phyloP scores from a whole-genome alignment of 1,140 invertebrate species.

The Solen grandis region DNA sequence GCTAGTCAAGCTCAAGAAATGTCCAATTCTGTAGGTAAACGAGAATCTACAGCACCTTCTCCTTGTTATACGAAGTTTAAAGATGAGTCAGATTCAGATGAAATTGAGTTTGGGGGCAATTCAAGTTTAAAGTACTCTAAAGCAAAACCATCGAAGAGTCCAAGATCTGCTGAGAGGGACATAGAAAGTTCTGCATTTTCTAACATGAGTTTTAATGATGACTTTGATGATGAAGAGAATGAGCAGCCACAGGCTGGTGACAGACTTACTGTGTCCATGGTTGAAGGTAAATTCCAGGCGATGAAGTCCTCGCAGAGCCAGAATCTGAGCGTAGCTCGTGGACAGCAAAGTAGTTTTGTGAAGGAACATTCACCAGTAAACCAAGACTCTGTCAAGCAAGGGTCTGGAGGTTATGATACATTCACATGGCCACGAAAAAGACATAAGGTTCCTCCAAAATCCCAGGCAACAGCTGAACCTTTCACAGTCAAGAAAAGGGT shows the following conservation, averaged over 20 bases:
- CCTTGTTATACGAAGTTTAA: slow-evolving; percentile 47
- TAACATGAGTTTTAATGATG: slow-evolving; percentile 78
- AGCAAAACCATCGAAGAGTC: slow-evolving; percentile 61
- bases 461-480: slow-evolving; percentile 64
- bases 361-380: slow-evolving; percentile 61
- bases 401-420: slow-evolving; percentile 70
- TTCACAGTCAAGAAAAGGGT: slow-evolving; percentile 67
- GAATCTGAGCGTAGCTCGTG: slow-evolving; percentile 56
- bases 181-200: slow-evolving; percentile 72
- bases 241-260: slow-evolving; percentile 17
- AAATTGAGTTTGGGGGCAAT: slow-evolving; percentile 14
- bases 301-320: slow-evolving; percentile 42
- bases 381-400: slow-evolving; percentile 62
- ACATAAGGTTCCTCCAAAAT: slow-evolving; percentile 56
- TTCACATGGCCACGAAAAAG: slow-evolving; percentile 77
- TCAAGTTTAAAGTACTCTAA: slow-evolving; percentile 50
- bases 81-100: slow-evolving; percentile 48
- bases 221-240: slow-evolving; percentile 66
- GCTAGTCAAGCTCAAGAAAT: slow-evolving; percentile 13
- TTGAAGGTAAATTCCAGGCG: slow-evolving; percentile 15
- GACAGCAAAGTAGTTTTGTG: slow-evolving; percentile 61
- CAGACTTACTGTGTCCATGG: slow-evolving; percentile 35
- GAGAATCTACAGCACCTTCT: slow-evolving; percentile 39
- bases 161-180: slow-evolving; percentile 58
- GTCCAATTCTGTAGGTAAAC: slow-evolving; percentile 23